Evolutionary conservation across 2,113 vertebrate species (phyloP).

Genomic region (Gobius niger): DNA sequence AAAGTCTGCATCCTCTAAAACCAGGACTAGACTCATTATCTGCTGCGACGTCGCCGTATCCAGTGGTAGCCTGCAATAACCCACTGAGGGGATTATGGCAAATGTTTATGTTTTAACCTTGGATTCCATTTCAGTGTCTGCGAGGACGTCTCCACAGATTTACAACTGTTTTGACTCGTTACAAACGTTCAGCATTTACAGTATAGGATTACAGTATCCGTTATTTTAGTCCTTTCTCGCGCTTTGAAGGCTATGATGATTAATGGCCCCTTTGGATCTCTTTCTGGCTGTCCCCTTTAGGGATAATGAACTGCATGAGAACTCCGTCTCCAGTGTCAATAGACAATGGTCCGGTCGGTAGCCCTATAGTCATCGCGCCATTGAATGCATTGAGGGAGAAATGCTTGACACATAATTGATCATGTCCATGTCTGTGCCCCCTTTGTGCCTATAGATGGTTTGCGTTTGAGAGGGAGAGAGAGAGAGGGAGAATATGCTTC

Average conservation of each 20-base stretch:
- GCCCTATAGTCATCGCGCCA: constrained; percentile 66
- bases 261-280: constrained; percentile 71
- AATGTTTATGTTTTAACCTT: constrained; percentile 17
- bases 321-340: constrained; percentile 69
- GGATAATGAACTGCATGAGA: constrained; percentile 78
- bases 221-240: constrained; percentile 45
- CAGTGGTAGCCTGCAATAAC: background rate
- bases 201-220: constrained; percentile 54
- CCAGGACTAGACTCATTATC: constrained; percentile 3
- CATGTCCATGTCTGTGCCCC: constrained; percentile 75
- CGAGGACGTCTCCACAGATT: constrained; percentile 18
- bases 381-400: constrained; percentile 68
- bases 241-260: constrained; percentile 72
- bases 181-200: constrained; percentile 12
- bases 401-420: constrained; percentile 79
- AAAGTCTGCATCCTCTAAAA: constrained; percentile 40
- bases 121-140: background rate
- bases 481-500: background rate
- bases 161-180: constrained; percentile 11
- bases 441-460: constrained; percentile 56
- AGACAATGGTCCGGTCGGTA: constrained; percentile 70
- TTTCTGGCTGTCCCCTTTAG: constrained; percentile 64
- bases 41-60: background rate
- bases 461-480: constrained; percentile 11
- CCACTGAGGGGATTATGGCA: constrained; percentile 6